These are phyloP conservation scores for Oxyteleia sp. DNA, from an alignment of 2,888 invertebrate genomes.

Conservation along the genomic window DNA sequence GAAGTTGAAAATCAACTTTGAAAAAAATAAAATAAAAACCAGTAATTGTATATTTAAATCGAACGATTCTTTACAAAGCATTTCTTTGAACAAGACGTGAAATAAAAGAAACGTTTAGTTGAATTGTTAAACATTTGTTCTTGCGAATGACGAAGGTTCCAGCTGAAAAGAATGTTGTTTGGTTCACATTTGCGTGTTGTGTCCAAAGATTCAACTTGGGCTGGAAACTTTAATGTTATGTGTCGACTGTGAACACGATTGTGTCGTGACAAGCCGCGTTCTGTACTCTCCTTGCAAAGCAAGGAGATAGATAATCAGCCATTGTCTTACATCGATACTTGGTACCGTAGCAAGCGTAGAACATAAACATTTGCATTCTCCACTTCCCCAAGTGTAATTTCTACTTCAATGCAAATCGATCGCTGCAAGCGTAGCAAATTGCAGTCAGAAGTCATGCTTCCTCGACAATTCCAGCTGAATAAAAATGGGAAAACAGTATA, in stretches of 20 bases:
- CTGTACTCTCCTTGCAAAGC: slow-evolving; percentile 79
- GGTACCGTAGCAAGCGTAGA: slow-evolving; percentile 72
- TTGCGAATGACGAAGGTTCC: no score
- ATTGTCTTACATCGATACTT: slow-evolving; percentile 83
- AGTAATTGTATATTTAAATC: no score
- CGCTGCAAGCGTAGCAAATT: slow-evolving; percentile 50
- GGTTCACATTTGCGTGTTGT: background rate
- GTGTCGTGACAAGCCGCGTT: slow-evolving; percentile 79
- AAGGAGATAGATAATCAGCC: slow-evolving; percentile 83
- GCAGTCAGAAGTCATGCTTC: slow-evolving; percentile 43
- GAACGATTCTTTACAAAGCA: slow-evolving; percentile 3
- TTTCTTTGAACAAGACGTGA: no score
- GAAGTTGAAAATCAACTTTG: slow-evolving; percentile 41
- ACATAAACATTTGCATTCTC: slow-evolving; percentile 76
- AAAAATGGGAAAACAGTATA: background rate
- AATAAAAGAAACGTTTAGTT: no score
- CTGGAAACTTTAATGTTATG: slow-evolving; percentile 50
- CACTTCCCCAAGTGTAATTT: slow-evolving; percentile 67
- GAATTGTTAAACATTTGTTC: no score
- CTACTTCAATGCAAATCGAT: slow-evolving; percentile 68
- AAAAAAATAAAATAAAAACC: slow-evolving; percentile 2
- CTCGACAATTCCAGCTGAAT: slow-evolving; percentile 6
- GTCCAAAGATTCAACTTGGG: slow-evolving; percentile 7
- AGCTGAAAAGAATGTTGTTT: no score
- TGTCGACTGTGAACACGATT: slow-evolving; percentile 57